Base-by-base conservation (phyloP, 2,113 vertebrate species). In the Anolis carolinensis region DNA sequence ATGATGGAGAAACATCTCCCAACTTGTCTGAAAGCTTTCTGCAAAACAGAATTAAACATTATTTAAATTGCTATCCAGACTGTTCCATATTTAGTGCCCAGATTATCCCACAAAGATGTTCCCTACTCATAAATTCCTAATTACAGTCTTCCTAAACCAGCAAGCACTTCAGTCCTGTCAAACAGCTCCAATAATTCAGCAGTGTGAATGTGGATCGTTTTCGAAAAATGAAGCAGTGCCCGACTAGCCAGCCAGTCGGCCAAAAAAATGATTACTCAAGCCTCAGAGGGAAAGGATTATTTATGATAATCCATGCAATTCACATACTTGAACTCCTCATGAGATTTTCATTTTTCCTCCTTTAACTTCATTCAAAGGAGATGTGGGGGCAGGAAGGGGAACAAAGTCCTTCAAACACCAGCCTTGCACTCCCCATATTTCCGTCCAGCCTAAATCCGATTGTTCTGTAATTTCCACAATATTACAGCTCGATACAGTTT, bases 21-120 rank as follows among this genome's bases (percentile, higher is more conserved):
- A 88, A 67, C 7, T 48, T 78, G 82, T 23, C 75, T 81, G 82
- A 0, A 13, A 23, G 30, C 48, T 88, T 90, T 91, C 67, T 91
- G 79, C 90, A 52, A 88, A 75, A 68, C 7, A 5, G 90, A 92
- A 84, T 77, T 50, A 67, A 91, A 93, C 92, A 25, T 34, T 50
- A 89, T 2, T 27, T 81, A 82, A 85, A 85, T 0, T 16, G 8
- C 88, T 76, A 70, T 63, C 88, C 1, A 32, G 68, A 75, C 8
- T 81, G 30, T 2, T 55, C n/a, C 13, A 1, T 88, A 74, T 75
- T 86, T 59, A 87, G 62, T 48, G 4, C 23, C 34, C 5, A 81
- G 1, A 76, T 76, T 86, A 77, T 32, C 39, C 59, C 86, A 90
- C 2, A 88, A 82, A 90, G 7, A 73, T 2, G 3, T 78, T 32